These are phyloP conservation scores for Phocoena sinus DNA, from an alignment of 2,113 vertebrate species.

Conservation along the genomic window DNA sequence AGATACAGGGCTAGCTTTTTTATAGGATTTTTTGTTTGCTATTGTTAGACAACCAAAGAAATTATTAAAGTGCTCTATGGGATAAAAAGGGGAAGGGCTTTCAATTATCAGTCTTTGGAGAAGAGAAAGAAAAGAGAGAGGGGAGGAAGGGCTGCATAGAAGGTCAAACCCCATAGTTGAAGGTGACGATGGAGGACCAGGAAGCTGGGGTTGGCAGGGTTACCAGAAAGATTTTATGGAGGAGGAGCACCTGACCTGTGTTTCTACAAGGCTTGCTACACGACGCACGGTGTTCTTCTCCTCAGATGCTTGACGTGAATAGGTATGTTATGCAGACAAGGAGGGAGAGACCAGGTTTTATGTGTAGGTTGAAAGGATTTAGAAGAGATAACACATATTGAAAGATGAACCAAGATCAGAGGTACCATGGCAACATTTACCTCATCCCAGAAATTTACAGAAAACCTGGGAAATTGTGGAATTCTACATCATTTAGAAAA, in stretches of 20 bases:
- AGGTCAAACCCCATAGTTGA: not conserved
- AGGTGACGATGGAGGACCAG: not conserved
- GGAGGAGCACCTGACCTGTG: not conserved
- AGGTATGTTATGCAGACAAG: not conserved
- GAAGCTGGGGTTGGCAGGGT: not conserved
- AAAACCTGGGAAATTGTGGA: not conserved
- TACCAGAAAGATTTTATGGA: not conserved
- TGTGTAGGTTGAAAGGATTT: not conserved
- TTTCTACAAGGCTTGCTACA: not conserved
- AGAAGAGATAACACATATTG: not conserved
- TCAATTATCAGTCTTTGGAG: not conserved
- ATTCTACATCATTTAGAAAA: not conserved
- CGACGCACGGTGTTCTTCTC: not conserved
- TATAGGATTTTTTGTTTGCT: not conserved
- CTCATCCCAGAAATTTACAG: not conserved
- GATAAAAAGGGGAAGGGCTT: not conserved
- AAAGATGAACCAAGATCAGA: not conserved
- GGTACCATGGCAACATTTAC: not conserved
- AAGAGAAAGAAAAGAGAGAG: not conserved
- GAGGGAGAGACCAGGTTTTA: not conserved
- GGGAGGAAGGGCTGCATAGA: accelerated
- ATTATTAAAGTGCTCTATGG: not conserved
- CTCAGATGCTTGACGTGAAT: not conserved
- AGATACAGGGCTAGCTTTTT: not conserved
- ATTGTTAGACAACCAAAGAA: not conserved